These are phyloP conservation scores for Xestia c-nigrum DNA, from an alignment of 2,888 invertebrate genomes.

Conservation along the genomic window DNA sequence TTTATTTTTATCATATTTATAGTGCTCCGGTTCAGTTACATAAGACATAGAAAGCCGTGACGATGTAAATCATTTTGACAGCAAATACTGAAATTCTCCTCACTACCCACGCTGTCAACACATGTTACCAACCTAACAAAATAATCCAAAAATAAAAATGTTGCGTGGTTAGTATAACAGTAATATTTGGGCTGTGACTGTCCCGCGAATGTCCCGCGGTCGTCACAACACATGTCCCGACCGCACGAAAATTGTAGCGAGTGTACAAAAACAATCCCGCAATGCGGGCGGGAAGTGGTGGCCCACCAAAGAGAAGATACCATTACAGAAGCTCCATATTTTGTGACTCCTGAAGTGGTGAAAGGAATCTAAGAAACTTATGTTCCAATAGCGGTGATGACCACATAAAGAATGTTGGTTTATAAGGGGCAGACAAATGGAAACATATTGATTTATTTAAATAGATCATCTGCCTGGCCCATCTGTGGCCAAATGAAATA, in stretches of 20 bases:
- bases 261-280: constrained; percentile 60
- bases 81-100: not conserved
- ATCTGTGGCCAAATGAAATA: too few relatives aligned
- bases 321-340: constrained; percentile 13
- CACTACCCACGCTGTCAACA: not conserved
- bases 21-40: not conserved
- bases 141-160: constrained; percentile 24
- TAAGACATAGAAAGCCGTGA: not conserved
- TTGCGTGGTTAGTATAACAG: constrained; percentile 20
- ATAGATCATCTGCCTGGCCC: too few relatives aligned
- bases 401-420: not conserved
- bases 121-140: constrained; percentile 16
- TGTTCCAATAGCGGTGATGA: not conserved
- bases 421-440: not conserved
- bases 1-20: not conserved
- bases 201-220: constrained; percentile 31
- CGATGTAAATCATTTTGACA: not conserved
- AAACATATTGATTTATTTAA: not conserved
- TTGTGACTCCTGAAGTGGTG: not conserved
- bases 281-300: constrained; percentile 53
- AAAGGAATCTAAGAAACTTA: not conserved
- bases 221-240: constrained; percentile 42
- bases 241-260: constrained; percentile 32
- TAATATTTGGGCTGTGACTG: constrained; percentile 20
- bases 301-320: not conserved